These are phyloP conservation scores for Metacarcinus magister DNA, from an alignment of 2,888 invertebrate genomes.

Conservation along the genomic window DNA sequence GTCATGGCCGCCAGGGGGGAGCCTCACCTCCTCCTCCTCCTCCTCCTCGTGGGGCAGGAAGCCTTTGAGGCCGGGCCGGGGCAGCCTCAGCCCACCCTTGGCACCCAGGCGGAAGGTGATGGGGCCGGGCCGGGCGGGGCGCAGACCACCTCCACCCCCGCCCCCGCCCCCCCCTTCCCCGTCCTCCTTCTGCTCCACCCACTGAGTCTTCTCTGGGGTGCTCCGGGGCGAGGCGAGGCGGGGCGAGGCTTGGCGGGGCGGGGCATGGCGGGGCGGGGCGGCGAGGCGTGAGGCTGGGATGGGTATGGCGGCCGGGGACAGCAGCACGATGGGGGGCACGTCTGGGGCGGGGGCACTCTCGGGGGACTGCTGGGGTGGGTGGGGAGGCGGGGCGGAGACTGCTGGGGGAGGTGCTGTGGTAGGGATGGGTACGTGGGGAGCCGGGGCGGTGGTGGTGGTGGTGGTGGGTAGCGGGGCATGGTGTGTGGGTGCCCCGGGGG, in stretches of 20 bases:
- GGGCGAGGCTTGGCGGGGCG: not conserved
- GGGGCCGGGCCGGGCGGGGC: slow-evolving; percentile 60
- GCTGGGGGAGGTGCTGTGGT: too few species aligned
- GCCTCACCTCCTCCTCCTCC: slow-evolving; percentile 65
- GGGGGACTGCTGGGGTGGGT: not conserved
- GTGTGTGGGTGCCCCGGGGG: not conserved
- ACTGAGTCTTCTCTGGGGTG: slow-evolving; percentile 26
- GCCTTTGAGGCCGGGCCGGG: slow-evolving; percentile 53
- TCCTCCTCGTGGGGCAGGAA: slow-evolving; percentile 61
- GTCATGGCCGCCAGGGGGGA: not conserved
- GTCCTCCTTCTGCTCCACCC: slow-evolving; percentile 53
- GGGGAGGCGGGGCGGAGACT: slow-evolving; percentile 47
- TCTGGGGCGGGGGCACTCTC: not conserved
- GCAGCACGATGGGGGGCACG: slow-evolving; percentile 58
- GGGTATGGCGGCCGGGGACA: slow-evolving; percentile 56
- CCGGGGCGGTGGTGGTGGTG: not conserved
- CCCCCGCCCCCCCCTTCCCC: not conserved
- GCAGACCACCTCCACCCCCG: slow-evolving; percentile 45
- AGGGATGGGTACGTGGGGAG: not conserved
- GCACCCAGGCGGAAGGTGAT: slow-evolving; percentile 70
- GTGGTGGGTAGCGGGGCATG: not conserved
- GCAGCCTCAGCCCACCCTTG: slow-evolving; percentile 22
- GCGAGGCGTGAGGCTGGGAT: slow-evolving; percentile 19
- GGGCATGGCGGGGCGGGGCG: not conserved
- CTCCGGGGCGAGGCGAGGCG: not conserved